A percentile compares a stretch with the other conserved stretches of the same genome.
These are phyloP conservation scores for Schizothorax lantsangensis DNA, from an alignment of 2,797 vertebrate genomes.

Conservation along the genomic window DNA sequence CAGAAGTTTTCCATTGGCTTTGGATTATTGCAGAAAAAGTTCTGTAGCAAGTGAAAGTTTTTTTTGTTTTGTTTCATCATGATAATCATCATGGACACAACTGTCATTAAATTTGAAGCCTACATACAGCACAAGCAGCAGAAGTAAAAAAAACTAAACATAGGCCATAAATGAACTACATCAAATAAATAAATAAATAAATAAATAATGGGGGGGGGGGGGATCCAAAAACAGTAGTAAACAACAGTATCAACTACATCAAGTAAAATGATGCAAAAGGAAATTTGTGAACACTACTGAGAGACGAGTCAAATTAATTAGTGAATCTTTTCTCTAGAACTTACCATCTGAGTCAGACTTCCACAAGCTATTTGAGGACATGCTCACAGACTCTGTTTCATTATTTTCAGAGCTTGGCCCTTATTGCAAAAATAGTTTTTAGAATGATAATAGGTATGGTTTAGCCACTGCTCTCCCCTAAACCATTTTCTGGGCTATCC, in stretches of 20 bases:
- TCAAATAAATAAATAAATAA: too few relatives aligned
- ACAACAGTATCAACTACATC: background rate
- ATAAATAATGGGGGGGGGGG: too few relatives aligned
- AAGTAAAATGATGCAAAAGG: background rate
- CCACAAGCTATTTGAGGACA: background rate
- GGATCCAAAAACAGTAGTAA: too few relatives aligned
- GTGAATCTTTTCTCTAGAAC: background rate
- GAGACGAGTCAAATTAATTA: background rate
- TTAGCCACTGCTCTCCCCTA: background rate
- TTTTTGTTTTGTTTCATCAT: background rate
- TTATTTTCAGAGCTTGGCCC: background rate
- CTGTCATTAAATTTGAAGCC: background rate
- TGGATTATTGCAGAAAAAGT: background rate
- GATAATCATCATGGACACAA: background rate
- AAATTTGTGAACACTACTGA: background rate
- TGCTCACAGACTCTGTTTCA: too few relatives aligned
- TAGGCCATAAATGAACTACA: too few relatives aligned
- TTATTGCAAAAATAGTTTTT: background rate
- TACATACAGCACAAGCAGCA: background rate
- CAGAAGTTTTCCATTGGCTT: background rate
- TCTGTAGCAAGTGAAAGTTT: background rate
- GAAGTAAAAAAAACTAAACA: background rate
- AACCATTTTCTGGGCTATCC: conserved; percentile 24
- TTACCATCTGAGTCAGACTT: too few relatives aligned
- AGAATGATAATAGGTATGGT: background rate